These are phyloP conservation scores for Adineta ricciae DNA, from an alignment of 2,888 invertebrate species.

Conservation along the genomic window DNA sequence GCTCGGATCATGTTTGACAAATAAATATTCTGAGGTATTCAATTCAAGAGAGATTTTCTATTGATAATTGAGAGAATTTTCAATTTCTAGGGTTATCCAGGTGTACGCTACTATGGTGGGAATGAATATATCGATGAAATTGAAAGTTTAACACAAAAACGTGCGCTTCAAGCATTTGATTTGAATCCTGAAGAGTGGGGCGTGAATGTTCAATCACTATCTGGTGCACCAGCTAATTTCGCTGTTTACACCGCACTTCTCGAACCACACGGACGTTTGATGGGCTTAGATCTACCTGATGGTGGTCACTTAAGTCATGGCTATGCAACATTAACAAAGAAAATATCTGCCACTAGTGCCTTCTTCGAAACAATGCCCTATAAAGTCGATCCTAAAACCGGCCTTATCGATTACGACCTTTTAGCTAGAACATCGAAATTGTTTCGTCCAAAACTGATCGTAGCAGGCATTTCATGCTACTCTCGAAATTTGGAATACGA, in stretches of 20 bases:
- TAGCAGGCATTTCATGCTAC: conserved; percentile 62
- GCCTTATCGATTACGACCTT: conserved; percentile 82
- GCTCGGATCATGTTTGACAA: conserved; percentile 77
- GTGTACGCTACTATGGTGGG: conserved; percentile 80
- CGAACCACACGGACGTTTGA: conserved; percentile 85
- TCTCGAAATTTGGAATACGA: conserved; percentile 54
- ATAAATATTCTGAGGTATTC: conserved; percentile 80
- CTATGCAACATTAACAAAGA: conserved; percentile 80
- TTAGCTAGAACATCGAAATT: conserved; percentile 69
- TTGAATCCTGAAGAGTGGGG: conserved; percentile 80
- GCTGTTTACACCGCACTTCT: conserved; percentile 76
- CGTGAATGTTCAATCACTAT: conserved; percentile 89
- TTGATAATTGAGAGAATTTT: not conserved
- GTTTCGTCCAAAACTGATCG: conserved; percentile 82
- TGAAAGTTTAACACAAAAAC: conserved; percentile 74
- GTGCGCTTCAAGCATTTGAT: conserved; percentile 71
- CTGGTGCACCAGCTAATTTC: conserved; percentile 89
- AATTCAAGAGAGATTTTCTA: not conserved
- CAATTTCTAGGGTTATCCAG: not conserved
- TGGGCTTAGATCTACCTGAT: conserved; percentile 85
- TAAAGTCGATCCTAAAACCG: conserved; percentile 67
- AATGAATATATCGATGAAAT: conserved; percentile 90
- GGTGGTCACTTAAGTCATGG: conserved; percentile 73
- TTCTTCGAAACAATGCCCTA: conserved; percentile 99
- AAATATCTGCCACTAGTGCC: conserved; percentile 88